Base-by-base conservation (phyloP, 2,888 invertebrate genomes). In the Sylvicola cinctus region DNA sequence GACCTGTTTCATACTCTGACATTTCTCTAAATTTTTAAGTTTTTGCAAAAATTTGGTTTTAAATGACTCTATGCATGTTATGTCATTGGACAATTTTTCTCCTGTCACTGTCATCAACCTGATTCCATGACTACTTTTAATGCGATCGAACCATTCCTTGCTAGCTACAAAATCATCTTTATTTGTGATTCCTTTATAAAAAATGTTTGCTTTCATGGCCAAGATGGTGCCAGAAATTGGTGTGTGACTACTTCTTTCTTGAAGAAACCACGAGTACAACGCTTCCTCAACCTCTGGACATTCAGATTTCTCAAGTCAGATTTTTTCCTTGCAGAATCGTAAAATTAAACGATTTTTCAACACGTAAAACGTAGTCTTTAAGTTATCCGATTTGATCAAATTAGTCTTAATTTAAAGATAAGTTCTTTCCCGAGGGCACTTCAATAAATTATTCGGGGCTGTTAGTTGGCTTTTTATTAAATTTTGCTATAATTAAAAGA, bases 51-150 rank as follows among this genome's bases (percentile, higher is more conserved):
- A n/a, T 30, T 15, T 4, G 4, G n/a, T 11, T 30, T 30, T 11
- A 30, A 16, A 7, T 3, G 11, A 13, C 16, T n/a, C n/a, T n/a
- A n/a, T n/a, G n/a, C n/a, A n/a, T n/a, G n/a, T n/a, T n/a, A 10
- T 13, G 16, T 16, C 3, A n/a, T 29, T 29, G 14, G 15, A 15
- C 29, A 29, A 6, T 29, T 29, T 29, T 29, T 29, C 29, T 8
- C 29, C 29, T 29, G 14, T 16, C 8, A 29, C 16, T 10, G 14
- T 29, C 10, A 29, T 10, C 17, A 16, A 11, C 3, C 16, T 10
- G 11, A 30, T 30, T 6, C 30, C 30, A 12, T 30, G 15, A 30
- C 30, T 16, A 30, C n/a, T 30, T 30, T 30, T 30, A 8, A 30
- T 16, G 6, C 17, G 16, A n/a, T 30, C 6, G 11, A 30, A 16